phyloP scores from a whole-genome alignment of 2,113 vertebrate species.

The Pelecanoides urinatrix region DNA sequence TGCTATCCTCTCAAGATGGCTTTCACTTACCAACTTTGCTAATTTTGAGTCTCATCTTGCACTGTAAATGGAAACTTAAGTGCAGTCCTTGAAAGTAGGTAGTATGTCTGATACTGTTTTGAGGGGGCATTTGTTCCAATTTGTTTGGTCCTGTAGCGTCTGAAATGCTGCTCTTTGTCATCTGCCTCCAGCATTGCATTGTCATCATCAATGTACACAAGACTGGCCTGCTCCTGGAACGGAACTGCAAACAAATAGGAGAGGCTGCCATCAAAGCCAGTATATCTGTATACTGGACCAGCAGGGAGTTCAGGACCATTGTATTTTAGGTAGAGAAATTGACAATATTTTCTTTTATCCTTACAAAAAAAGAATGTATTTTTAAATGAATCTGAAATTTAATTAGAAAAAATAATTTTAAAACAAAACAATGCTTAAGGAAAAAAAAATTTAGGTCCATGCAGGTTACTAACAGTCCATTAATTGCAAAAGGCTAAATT shows the following conservation, averaged over 20 bases:
- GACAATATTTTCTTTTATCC: neutral
- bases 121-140: neutral
- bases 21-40: neutral
- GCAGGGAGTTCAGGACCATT: neutral
- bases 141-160: neutral
- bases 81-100: neutral
- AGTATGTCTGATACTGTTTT: neutral
- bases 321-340: neutral
- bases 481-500: conserved; percentile 18
- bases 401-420: neutral
- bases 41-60: neutral
- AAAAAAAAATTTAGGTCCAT: neutral
- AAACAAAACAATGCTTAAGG: neutral
- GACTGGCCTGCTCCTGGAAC: neutral
- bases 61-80: neutral
- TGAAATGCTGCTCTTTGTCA: neutral
- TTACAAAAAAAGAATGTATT: neutral
- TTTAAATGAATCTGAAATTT: neutral
- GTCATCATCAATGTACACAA: neutral
- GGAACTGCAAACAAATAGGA: neutral
- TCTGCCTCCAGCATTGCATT: neutral
- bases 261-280: neutral
- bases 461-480: neutral
- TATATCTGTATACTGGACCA: neutral
- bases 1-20: neutral